A percentile compares a stretch with the other conserved stretches of the same genome.
Evolutionary conservation across 1,140 invertebrate species (phyloP).

Genomic region (Nasonia giraulti): DNA sequence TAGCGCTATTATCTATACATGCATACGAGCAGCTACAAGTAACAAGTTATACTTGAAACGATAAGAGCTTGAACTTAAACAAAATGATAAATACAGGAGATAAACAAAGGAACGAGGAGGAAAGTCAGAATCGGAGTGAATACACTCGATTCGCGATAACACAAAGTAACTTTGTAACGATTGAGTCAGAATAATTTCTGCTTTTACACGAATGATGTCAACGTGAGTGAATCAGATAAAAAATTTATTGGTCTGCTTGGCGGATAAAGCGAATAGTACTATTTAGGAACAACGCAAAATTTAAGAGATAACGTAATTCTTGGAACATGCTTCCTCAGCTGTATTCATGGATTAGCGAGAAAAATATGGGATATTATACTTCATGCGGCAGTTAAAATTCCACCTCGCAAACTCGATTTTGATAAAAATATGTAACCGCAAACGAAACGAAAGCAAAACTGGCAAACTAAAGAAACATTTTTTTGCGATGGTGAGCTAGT

Average conservation of each 20-base stretch:
- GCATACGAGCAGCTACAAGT: neutral
- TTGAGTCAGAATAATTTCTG: conserved; percentile 19
- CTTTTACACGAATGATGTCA: neutral
- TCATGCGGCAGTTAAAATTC: neutral
- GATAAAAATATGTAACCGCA: neutral
- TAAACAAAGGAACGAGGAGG: neutral
- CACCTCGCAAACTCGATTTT: neutral
- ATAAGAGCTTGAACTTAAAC: neutral
- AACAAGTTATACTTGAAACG: neutral
- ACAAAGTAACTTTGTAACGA: conserved; percentile 20
- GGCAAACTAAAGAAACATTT: neutral
- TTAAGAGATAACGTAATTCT: neutral
- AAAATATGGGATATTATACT: neutral
- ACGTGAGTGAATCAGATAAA: conserved; percentile 3
- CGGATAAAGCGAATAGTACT: neutral
- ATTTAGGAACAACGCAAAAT: neutral
- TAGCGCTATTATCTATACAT: neutral
- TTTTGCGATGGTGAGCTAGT: neutral
- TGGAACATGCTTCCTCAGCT: neutral
- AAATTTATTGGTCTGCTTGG: neutral
- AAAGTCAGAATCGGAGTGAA: neutral
- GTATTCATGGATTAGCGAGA: neutral
- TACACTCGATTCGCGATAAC: neutral
- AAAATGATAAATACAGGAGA: neutral
- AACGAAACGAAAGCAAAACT: neutral